Percentiles rank a stretch among this genome's conserved stretches.
phyloP scores from a whole-genome alignment of 2,113 vertebrate genomes.

The Leptodactylus fuscus region DNA sequence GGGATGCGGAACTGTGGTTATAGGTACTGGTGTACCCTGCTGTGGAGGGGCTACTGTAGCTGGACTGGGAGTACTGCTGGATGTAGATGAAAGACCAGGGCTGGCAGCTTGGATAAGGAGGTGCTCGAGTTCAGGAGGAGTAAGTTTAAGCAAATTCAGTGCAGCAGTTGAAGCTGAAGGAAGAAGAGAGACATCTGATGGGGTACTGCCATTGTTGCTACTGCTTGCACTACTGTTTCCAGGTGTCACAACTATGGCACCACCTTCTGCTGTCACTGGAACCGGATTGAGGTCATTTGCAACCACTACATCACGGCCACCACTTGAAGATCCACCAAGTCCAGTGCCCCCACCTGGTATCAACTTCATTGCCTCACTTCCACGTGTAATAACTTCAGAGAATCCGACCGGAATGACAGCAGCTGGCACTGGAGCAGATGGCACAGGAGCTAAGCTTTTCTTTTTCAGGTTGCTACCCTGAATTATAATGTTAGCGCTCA shows the following conservation, averaged over 20 bases:
- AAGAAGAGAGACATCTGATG: slow-evolving; percentile 39
- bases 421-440: not conserved
- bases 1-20: slow-evolving; percentile 47
- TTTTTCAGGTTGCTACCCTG: slow-evolving; percentile 38
- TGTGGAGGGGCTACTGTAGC: not conserved
- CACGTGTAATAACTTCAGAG: slow-evolving; percentile 42
- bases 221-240: not conserved
- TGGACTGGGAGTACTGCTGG: not conserved
- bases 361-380: slow-evolving; percentile 31
- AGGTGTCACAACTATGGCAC: slow-evolving; percentile 1
- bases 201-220: not conserved
- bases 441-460: not conserved
- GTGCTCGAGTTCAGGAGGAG: slow-evolving; percentile 53
- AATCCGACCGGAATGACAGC: slow-evolving; percentile 38
- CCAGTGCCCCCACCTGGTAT: slow-evolving; percentile 10
- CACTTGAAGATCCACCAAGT: slow-evolving; percentile 1
- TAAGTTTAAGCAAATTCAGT: slow-evolving; percentile 50
- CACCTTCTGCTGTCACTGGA: slow-evolving; percentile 19
- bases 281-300: slow-evolving; percentile 43
- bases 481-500: slow-evolving; percentile 49
- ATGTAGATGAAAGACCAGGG: slow-evolving; percentile 30
- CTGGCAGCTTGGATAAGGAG: slow-evolving; percentile 49
- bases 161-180: slow-evolving; percentile 27
- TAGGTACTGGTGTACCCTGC: not conserved
- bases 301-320: slow-evolving; percentile 13